Conservation (phyloP, 2,113 vertebrate species). For the Rissa tridactyla region DNA sequence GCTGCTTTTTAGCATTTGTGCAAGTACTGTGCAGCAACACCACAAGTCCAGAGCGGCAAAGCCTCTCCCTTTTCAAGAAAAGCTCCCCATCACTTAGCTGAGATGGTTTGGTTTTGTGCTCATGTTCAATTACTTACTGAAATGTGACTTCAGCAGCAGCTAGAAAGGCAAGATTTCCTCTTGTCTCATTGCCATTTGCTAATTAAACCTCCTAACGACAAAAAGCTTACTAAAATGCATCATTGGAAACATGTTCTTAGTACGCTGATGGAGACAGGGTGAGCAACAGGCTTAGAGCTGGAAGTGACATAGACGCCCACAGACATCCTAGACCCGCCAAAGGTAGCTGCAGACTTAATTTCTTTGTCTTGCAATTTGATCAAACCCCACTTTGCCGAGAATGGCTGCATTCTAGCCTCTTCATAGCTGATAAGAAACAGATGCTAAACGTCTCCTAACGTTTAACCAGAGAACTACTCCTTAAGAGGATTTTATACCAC, state of each 20-base stretch:
- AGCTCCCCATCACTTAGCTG: neutral
- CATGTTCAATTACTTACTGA: neutral
- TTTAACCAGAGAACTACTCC: neutral
- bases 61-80: neutral
- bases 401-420: neutral
- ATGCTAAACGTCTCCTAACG: neutral
- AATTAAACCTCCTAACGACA: neutral
- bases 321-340: neutral
- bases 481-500: neutral
- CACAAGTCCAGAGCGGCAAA: neutral
- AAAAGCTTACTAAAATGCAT: neutral
- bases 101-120: neutral
- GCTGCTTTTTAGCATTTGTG: neutral
- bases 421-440: conserved; percentile 4
- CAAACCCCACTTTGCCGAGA: neutral
- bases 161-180: neutral
- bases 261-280: neutral
- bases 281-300: neutral
- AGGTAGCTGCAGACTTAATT: neutral
- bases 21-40: neutral
- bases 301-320: neutral
- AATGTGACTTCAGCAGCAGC: neutral
- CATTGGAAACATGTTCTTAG: neutral
- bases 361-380: neutral
- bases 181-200: neutral